A percentile compares a stretch with the other conserved stretches of the same genome.
Evolutionary conservation across 1,140 invertebrate species (phyloP).

Genomic region (Leucophenga varia): DNA sequence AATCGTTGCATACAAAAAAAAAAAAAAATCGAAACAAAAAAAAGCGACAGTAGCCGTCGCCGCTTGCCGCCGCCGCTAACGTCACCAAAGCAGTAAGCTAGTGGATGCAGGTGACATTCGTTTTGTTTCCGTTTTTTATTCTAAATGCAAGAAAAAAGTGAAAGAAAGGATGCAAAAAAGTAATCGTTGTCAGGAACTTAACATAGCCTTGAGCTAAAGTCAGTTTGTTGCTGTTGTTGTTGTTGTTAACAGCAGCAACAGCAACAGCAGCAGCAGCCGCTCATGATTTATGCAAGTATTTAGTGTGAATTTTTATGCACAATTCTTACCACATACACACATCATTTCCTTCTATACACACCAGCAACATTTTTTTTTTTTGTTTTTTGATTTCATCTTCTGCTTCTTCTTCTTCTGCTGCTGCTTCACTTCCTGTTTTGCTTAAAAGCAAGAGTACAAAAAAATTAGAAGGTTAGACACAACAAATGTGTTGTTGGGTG

Average conservation of each 20-base stretch:
- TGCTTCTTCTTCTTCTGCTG: too few relatives aligned
- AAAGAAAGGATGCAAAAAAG: neutral
- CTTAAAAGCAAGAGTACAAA: too few relatives aligned
- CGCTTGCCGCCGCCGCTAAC: neutral
- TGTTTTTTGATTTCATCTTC: too few relatives aligned
- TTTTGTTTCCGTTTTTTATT: neutral
- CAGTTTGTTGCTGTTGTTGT: too few relatives aligned
- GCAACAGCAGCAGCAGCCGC: constrained; percentile 16
- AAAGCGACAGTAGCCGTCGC: neutral
- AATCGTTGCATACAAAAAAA: constrained; percentile 18
- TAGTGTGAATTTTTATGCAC: too few relatives aligned
- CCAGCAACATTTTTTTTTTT: too few relatives aligned
- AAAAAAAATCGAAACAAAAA: neutral
- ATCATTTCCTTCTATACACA: too few relatives aligned
- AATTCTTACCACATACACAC: too few relatives aligned
- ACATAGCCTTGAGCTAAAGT: constrained; percentile 47
- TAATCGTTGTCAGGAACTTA: constrained; percentile 21
- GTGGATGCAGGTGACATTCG: constrained; percentile 31
- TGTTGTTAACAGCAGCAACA: too few relatives aligned
- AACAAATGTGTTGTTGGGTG: too few relatives aligned
- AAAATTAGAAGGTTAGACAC: too few relatives aligned
- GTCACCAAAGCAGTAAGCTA: constrained; percentile 26
- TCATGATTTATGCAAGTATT: constrained; percentile 51
- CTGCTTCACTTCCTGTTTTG: too few relatives aligned
- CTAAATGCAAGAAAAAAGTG: neutral